Evolutionary conservation across 2,888 invertebrate species (phyloP).

Genomic region (Atethmia centrago): DNA sequence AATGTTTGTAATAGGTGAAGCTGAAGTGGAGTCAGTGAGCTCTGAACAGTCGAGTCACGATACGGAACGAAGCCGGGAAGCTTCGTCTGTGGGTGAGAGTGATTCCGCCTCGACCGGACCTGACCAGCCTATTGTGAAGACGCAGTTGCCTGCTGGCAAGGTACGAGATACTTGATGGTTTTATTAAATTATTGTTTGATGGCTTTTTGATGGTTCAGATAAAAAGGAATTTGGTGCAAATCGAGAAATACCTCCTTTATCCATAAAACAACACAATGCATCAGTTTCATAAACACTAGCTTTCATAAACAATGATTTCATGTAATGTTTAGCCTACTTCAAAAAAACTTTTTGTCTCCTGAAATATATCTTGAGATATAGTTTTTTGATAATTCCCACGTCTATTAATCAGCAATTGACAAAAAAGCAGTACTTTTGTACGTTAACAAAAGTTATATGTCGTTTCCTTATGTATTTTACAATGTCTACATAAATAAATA

Average conservation of each 20-base stretch:
- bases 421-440: too few species aligned
- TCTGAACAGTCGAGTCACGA: slow-evolving; percentile 86
- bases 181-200: neutral
- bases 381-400: neutral
- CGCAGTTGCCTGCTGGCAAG: slow-evolving; percentile 93
- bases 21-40: slow-evolving; percentile 84
- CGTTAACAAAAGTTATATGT: neutral
- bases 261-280: neutral
- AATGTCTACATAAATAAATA: too few species aligned
- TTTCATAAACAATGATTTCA: neutral
- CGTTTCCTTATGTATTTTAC: too few species aligned
- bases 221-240: neutral
- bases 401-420: too few species aligned
- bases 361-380: neutral
- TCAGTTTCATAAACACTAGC: neutral
- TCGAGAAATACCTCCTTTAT: neutral
- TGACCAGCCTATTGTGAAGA: slow-evolving; percentile 91
- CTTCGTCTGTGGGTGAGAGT: slow-evolving; percentile 87
- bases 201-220: neutral
- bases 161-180: slow-evolving; percentile 77
- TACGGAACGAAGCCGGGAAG: slow-evolving; percentile 84
- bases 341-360: neutral
- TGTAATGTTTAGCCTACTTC: neutral
- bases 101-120: slow-evolving; percentile 90
- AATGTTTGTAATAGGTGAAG: slow-evolving; percentile 73